Base-by-base conservation (phyloP, 2,113 vertebrate genomes). In the Hystrix brachyura region DNA sequence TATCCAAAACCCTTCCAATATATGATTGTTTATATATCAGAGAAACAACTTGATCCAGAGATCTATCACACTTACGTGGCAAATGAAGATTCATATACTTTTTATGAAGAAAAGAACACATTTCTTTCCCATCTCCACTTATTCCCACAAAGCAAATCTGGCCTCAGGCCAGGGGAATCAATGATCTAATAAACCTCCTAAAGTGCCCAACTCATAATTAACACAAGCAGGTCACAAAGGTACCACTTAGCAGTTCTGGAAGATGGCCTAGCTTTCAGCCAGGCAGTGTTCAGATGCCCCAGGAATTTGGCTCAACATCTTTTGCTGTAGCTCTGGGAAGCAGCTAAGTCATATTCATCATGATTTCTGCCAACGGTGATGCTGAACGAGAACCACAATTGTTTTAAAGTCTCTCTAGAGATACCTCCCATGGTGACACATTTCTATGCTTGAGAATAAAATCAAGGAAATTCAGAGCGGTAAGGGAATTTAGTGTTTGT, bases 181-280 rank as follows among this genome's bases (percentile, higher is more conserved):
- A 11, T 93, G 80, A 94, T 29, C 90, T 98, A 93, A 94, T 96
- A 88, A 43, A 81, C 51, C 76, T 94, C 92, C 87, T 43, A 15
- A 87, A 85, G 76, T 92, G 15, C 34, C 69, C 87, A 94, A 87
- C 84, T 94, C 80, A 79, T 96, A 89, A 96, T 97, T 96, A 97
- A 95, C 95, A 71, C 95, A 93, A 89, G 91, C 38, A 51, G 97
- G 91, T 96, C 96, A 96, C 84, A 92, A 88, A 96, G 93, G 94
- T 94, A 96, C 80, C 92, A 97, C 94, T 97, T 97, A 97, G 95
- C 71, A 74, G 55, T 92, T 90, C 87, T 97, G 95, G 94, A 97
- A 94, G 51, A 67, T 84, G 72, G 86, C 94, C 83, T 27, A 97
- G 71, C 59, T 96, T 85, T 76, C 78, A 67, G 43, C 80, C 90